Base-by-base conservation (phyloP, 2,888 invertebrate species). In the Parnassius glacialis region DNA sequence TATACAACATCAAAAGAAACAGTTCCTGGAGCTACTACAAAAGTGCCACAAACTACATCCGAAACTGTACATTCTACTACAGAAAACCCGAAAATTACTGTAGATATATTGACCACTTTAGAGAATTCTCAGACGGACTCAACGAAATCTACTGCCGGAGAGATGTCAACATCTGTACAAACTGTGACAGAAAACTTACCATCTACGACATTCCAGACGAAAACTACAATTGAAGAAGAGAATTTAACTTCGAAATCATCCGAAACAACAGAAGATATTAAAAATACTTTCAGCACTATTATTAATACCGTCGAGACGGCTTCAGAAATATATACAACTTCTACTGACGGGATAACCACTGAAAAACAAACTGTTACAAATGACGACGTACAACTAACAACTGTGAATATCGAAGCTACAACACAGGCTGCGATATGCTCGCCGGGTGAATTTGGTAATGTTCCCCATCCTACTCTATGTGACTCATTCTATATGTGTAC, bases 401-500 rank as follows among this genome's bases (percentile, higher is more conserved):
- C 13, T 9, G 10, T 7, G 2, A 12, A 48, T 13, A 3, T 9
- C 10, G 54, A 54, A 10, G 34, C 58, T 10, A 68, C 65, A 47
- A 65, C 59, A 12, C 51, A 55, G 55, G 57, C 66, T 1, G 52
- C 62, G 3, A 62, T 76, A 0, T 78, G 81, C 60, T 73, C 75
- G 0, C 68, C 68, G 0, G 74, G 68, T 1, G 64, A 65, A 1
- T 65, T 72, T 3, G 78, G 73, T 1, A 74, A 79, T 56, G 63
- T 79, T 0, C 70, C 81, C 0, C 75, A 81, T 58, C 81, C 81
- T 2, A 67, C 68, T 0, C 16, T 64, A 1, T 83, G 83, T 13
- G 65, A 74, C 55, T 67, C 72, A 0, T 83, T 74, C 67, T 81
- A 70, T 51, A 65, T 80, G 65, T 84, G 84, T 41, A 11, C 54